Evolutionary conservation across 2,888 invertebrate genomes (phyloP).

Genomic region (Conops quadrifasciatus): DNA sequence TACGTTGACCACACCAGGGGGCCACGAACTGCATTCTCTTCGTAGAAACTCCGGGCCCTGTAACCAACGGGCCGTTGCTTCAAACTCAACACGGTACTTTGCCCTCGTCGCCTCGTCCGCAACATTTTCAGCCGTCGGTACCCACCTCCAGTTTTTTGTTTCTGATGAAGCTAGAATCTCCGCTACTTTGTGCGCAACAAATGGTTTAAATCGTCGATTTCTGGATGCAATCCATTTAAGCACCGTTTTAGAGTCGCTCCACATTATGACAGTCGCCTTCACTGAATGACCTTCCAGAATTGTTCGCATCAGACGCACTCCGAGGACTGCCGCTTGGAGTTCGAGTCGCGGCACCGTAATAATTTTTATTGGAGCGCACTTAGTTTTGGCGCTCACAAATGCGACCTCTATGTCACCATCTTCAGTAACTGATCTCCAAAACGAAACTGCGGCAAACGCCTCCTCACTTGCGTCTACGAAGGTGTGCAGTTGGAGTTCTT

Average conservation of each 20-base stretch:
- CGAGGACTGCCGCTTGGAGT: slow-evolving; percentile 32
- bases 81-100: slow-evolving; percentile 23
- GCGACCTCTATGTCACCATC: slow-evolving; percentile 7
- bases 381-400: slow-evolving; percentile 25
- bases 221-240: slow-evolving; percentile 29
- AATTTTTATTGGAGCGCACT: slow-evolving; percentile 24
- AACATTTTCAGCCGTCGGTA: slow-evolving; percentile 1
- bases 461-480: slow-evolving; percentile 32
- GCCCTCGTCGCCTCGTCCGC: slow-evolving; percentile 2
- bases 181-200: slow-evolving; percentile 29
- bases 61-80: slow-evolving; percentile 8
- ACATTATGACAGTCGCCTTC: background rate
- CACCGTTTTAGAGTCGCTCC: slow-evolving; percentile 38
- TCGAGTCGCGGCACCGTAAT: slow-evolving; percentile 27
- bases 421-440: slow-evolving; percentile 18
- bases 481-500: slow-evolving; percentile 27
- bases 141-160: background rate
- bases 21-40: background rate
- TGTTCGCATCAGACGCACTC: slow-evolving; percentile 12
- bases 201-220: slow-evolving; percentile 24
- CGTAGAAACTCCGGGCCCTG: slow-evolving; percentile 1
- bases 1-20: background rate
- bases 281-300: slow-evolving; percentile 8
- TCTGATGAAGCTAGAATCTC: slow-evolving; percentile 3
- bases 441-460: slow-evolving; percentile 37